Evolutionary conservation across 1,140 invertebrate genomes (phyloP), one percentile per base, ranked within the genome.

Genomic region (Amyelois transitella): DNA sequence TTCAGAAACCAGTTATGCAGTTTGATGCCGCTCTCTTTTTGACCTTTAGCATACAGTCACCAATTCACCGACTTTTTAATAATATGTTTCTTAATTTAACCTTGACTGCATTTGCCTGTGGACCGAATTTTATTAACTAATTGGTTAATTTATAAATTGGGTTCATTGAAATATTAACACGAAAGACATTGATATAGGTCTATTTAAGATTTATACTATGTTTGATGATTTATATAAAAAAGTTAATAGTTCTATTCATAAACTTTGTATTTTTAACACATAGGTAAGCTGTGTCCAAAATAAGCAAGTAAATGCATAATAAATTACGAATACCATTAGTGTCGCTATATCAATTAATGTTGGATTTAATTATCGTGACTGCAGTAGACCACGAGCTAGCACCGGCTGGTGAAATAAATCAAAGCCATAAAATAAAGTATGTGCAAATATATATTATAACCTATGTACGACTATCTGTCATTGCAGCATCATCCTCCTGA

Each of bases 321-420:
- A 67, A 72, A 65, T 68, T 62, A 54, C 62, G 64, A 67, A 66
- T 70, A 49, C 66, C 54, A 74, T 78, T 69, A 74, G 71, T 66
- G 64, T 54, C 62, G 72, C 63, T 44, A 70, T 67, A 71, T 75
- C 66, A 76, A 78, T 78, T 77, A 75, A 77, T 72, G 59, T 60
- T 59, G 65, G 63, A 79, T 77, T 79, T 79, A 79, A 79, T 79
- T 75, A 78, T 72, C 62, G 58, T 64, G 65, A 66, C 67, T 70
- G 76, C 71, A 62, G 55, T 55, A 47, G 61, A 62, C 66, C 62
- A 55, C 71, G 60, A 59, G 52, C 43, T 48, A 48, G 54, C 19
- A 17, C 49, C 58, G 53, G 66, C 55, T 58, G 55, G 56, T 32
- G 51, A 57, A 68, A 69, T 80, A 75, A 80, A 80, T 80, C 73